Conservation (phyloP, 2,888 invertebrate species). For the Plebejus argus region DNA sequence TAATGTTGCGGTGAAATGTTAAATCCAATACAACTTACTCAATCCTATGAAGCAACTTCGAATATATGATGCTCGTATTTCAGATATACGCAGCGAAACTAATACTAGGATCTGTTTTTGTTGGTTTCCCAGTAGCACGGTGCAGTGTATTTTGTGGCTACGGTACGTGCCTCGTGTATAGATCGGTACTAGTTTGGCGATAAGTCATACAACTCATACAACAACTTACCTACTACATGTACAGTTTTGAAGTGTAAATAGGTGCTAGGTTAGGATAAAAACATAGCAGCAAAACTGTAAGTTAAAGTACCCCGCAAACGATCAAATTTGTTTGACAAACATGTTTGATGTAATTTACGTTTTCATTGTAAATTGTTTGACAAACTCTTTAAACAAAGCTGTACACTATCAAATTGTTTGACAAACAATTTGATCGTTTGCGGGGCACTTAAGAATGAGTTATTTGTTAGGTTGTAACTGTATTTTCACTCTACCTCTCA, state of each 20-base stretch:
- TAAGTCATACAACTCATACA: background rate
- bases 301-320: too few relatives aligned
- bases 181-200: background rate
- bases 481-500: too few relatives aligned
- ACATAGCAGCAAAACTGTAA: too few relatives aligned
- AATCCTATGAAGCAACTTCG: background rate
- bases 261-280: background rate
- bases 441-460: too few relatives aligned
- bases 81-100: slow-evolving; percentile 3
- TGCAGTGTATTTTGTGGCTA: slow-evolving; percentile 3
- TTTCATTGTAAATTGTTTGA: too few relatives aligned
- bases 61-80: slow-evolving; percentile 9
- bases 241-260: background rate
- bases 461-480: too few relatives aligned
- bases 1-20: background rate
- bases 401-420: too few relatives aligned
- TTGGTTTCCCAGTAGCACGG: background rate
- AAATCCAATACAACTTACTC: background rate
- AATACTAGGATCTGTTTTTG: slow-evolving; percentile 2
- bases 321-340: too few relatives aligned
- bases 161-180: slow-evolving; percentile 11
- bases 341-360: too few relatives aligned
- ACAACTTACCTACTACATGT: background rate
- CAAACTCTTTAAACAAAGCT: too few relatives aligned
- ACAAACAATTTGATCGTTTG: too few relatives aligned